These are phyloP conservation scores for Proales similis DNA, from an alignment of 1,140 invertebrate species.

Conservation along the genomic window DNA sequence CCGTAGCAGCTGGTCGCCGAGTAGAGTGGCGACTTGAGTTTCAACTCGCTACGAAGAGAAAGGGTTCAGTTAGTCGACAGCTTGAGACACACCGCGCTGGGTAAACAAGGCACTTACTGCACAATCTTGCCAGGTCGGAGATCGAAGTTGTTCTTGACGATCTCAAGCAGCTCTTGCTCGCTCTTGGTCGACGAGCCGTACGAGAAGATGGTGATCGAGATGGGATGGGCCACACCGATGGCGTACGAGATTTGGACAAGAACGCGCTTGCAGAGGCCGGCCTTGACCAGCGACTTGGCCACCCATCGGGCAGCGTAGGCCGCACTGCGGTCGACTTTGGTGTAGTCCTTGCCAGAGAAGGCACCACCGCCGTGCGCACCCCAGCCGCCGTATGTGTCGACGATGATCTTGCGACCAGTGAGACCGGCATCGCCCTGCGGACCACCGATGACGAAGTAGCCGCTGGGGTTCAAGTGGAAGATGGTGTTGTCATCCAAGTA, in stretches of 20 bases:
- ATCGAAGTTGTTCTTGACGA: constrained; percentile 97
- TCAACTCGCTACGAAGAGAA: constrained; percentile 69
- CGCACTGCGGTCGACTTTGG: constrained; percentile 90
- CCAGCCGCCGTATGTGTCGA: constrained; percentile 96
- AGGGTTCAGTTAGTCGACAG: neutral
- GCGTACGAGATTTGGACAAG: constrained; percentile 82
- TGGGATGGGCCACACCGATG: constrained; percentile 85
- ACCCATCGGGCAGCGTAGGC: constrained; percentile 95
- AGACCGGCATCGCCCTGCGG: constrained; percentile 89
- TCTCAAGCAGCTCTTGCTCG: constrained; percentile 76
- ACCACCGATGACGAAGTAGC: constrained; percentile 83
- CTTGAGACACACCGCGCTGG: no score
- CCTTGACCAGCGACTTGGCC: constrained; percentile 82
- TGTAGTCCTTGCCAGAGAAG: constrained; percentile 91
- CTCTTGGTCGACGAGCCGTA: constrained; percentile 86
- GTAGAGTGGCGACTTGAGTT: constrained; percentile 89
- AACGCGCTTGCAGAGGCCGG: constrained; percentile 76
- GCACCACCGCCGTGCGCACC: constrained; percentile 93
- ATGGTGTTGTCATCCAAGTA: constrained; percentile 86
- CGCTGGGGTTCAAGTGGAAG: constrained; percentile 93
- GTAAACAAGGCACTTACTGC: no score
- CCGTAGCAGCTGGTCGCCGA: constrained; percentile 94
- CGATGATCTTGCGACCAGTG: constrained; percentile 93
- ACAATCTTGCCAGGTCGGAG: constrained; percentile 93
- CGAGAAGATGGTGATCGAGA: constrained; percentile 91